These are phyloP conservation scores for Bombus superbus DNA, from an alignment of 1,140 invertebrate species.

Conservation along the genomic window DNA sequence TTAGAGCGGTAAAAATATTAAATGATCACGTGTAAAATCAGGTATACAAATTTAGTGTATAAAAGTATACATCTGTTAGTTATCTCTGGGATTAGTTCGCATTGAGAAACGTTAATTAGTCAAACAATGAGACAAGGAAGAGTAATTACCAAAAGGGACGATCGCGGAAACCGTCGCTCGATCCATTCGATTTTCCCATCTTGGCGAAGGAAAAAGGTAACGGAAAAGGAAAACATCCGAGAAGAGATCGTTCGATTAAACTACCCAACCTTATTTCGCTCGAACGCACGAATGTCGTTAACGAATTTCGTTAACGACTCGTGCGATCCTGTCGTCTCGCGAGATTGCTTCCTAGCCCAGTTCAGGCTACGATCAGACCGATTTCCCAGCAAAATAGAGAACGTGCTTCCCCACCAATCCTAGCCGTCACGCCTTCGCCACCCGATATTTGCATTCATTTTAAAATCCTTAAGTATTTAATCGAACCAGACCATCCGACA, in stretches of 20 bases:
- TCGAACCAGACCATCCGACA: not conserved
- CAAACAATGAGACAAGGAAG: slow-evolving; percentile 1
- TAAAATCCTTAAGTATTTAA: not conserved
- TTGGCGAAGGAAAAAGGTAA: slow-evolving; percentile 18
- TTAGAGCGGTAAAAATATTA: not conserved
- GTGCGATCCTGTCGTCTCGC: slow-evolving; percentile 61
- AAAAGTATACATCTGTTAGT: no score
- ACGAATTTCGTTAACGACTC: slow-evolving; percentile 72
- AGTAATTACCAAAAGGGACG: not conserved
- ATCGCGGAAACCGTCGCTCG: slow-evolving; percentile 1
- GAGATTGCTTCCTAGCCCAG: slow-evolving; percentile 51
- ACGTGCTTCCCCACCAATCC: slow-evolving; percentile 12
- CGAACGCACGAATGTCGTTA: slow-evolving; percentile 68
- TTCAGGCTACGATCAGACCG: slow-evolving; percentile 42
- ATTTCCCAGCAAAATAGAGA: slow-evolving; percentile 39
- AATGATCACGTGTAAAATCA: not conserved
- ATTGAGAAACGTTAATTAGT: not conserved
- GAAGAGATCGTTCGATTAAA: slow-evolving; percentile 65
- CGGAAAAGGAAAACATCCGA: slow-evolving; percentile 33
- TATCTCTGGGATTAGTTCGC: not conserved
- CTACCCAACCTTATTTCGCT: slow-evolving; percentile 61
- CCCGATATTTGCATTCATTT: slow-evolving; percentile 20
- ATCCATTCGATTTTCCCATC: slow-evolving; percentile 50
- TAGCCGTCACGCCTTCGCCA: not conserved
- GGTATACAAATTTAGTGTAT: no score